phyloP scores from a whole-genome alignment of 2,797 vertebrate genomes.

The Luscinia megarhynchos region DNA sequence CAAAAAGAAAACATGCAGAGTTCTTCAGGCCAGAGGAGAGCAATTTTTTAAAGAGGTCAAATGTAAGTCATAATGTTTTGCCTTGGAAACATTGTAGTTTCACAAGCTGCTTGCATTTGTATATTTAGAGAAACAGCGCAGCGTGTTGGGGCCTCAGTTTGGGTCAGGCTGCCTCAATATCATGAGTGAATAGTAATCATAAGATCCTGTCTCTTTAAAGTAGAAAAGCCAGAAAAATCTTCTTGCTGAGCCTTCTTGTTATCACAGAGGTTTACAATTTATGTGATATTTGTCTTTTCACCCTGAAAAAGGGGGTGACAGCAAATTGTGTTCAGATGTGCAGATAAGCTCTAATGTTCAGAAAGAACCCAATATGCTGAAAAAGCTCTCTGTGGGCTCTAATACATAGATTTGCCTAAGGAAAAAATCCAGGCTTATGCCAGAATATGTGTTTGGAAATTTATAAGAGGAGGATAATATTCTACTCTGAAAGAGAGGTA shows the following conservation, averaged over 20 bases:
- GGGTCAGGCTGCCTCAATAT: neutral
- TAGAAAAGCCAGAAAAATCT: neutral
- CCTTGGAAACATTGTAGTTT: neutral
- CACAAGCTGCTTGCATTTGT: neutral
- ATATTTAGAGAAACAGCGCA: neutral
- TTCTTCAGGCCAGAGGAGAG: neutral
- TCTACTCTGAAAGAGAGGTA: neutral
- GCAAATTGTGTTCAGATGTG: neutral
- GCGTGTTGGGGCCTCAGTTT: neutral
- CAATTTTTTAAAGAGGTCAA: neutral
- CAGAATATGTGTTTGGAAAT: neutral
- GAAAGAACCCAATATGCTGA: neutral
- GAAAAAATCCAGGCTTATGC: neutral
- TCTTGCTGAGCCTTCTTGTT: conserved; percentile 4
- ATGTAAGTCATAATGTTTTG: neutral
- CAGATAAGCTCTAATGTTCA: neutral
- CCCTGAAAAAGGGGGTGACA: neutral
- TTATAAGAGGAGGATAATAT: neutral
- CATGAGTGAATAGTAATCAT: neutral
- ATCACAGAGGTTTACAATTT: neutral
- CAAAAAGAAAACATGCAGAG: neutral
- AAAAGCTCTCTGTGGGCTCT: neutral
- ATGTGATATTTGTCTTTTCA: neutral
- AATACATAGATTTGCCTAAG: neutral
- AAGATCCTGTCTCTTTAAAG: neutral